These are phyloP conservation scores for Phytoseiulus persimilis DNA, from an alignment of 2,888 invertebrate species.

Conservation along the genomic window DNA sequence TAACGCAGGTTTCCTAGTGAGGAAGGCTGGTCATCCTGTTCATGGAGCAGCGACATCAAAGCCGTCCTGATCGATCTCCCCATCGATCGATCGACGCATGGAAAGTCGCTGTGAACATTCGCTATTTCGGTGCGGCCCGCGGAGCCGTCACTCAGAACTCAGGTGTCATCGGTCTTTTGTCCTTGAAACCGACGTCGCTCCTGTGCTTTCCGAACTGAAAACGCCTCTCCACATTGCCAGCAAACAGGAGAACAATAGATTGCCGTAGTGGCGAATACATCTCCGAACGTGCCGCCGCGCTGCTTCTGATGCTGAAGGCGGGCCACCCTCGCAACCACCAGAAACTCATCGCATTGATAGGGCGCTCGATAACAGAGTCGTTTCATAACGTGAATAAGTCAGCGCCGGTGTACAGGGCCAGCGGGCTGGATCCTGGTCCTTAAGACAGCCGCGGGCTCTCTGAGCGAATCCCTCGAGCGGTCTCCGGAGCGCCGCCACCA, in stretches of 20 bases:
- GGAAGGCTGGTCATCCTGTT: too few relatives aligned
- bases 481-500: neutral
- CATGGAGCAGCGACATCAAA: too few relatives aligned
- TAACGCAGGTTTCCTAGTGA: too few relatives aligned
- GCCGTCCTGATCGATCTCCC: too few relatives aligned
- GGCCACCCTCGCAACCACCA: neutral
- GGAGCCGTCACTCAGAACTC: neutral
- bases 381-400: neutral
- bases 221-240: neutral
- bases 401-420: neutral
- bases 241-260: conserved; percentile 5
- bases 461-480: neutral
- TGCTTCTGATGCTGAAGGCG: neutral
- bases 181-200: neutral
- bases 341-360: neutral
- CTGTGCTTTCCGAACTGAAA: conserved; percentile 5
- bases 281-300: conserved; percentile 5
- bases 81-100: neutral
- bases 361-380: neutral
- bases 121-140: neutral
- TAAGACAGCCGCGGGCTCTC: neutral
- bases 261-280: neutral
- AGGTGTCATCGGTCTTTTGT: neutral
- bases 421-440: neutral
- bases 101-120: neutral